Evolutionary conservation across 2,113 vertebrate species (phyloP).

Genomic region (Oryctolagus cuniculus): DNA sequence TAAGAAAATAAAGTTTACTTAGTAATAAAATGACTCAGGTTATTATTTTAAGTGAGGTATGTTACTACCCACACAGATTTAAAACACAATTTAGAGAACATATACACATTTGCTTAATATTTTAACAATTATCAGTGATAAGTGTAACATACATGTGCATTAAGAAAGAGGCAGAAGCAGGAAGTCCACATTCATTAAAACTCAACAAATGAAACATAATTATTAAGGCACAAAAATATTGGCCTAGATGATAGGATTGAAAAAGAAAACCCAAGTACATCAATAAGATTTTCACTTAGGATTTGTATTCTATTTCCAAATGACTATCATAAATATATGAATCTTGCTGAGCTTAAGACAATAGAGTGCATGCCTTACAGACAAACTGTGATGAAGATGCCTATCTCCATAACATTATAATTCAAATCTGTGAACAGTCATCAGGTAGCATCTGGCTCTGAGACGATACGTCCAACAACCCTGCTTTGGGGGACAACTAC

Average conservation of each 20-base stretch:
- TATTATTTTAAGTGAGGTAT: not conserved
- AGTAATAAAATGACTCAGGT: not conserved
- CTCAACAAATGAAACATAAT: not conserved
- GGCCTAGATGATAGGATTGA: not conserved
- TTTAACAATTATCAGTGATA: not conserved
- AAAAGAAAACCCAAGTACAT: not conserved
- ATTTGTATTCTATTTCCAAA: not conserved
- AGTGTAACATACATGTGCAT: not conserved
- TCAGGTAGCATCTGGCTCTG: not conserved
- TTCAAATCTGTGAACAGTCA: not conserved
- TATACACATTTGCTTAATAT: not conserved
- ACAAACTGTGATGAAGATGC: not conserved
- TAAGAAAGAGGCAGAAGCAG: not conserved
- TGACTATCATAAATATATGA: not conserved
- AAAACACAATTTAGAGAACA: conserved; percentile 43
- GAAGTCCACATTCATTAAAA: not conserved
- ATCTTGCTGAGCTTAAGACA: not conserved
- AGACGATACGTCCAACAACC: not conserved
- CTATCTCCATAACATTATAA: not conserved
- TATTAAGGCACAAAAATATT: not conserved
- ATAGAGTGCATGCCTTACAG: not conserved
- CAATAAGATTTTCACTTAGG: not conserved
- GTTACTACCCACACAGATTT: not conserved
- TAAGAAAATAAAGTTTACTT: conserved; percentile 45
- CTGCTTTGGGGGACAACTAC: not conserved